These are phyloP conservation scores for Xenopus petersii DNA, from an alignment of 2,797 vertebrate species.

Conservation along the genomic window DNA sequence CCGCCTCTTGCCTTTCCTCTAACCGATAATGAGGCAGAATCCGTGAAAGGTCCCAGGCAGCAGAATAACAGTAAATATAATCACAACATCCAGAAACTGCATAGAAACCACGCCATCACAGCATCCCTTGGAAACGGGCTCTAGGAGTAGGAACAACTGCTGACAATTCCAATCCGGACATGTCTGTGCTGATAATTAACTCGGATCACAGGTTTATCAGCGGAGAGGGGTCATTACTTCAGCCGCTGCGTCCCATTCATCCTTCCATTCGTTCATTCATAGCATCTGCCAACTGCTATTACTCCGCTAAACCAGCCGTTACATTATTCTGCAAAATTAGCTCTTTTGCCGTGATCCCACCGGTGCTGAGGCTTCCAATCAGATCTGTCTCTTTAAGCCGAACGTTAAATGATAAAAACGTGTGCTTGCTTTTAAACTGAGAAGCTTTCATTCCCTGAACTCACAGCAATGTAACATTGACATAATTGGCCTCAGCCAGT, in stretches of 20 bases:
- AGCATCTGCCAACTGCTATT: slow-evolving; percentile 29
- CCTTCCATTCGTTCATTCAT: slow-evolving; percentile 15
- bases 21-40: too few relatives aligned
- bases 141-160: neutral
- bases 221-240: slow-evolving; percentile 25
- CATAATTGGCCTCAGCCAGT: neutral
- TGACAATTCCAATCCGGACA: neutral
- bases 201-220: slow-evolving; percentile 10
- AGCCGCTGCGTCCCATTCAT: slow-evolving; percentile 16
- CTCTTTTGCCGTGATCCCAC: slow-evolving; percentile 26
- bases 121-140: too few relatives aligned
- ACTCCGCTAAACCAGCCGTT: slow-evolving; percentile 25
- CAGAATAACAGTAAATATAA: too few relatives aligned
- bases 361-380: slow-evolving; percentile 16
- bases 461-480: too few relatives aligned
- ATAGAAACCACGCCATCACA: too few relatives aligned
- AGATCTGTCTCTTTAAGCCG: slow-evolving; percentile 9
- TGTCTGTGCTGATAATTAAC: slow-evolving; percentile 9
- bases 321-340: slow-evolving; percentile 30
- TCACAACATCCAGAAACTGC: too few relatives aligned
- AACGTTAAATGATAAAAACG: slow-evolving; percentile 11
- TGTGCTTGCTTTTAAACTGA: neutral
- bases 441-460: neutral
- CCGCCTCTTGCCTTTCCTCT: too few relatives aligned
- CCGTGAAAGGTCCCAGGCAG: too few relatives aligned